Conservation (phyloP, 2,113 vertebrate species). For the Corvus moneduloides region DNA sequence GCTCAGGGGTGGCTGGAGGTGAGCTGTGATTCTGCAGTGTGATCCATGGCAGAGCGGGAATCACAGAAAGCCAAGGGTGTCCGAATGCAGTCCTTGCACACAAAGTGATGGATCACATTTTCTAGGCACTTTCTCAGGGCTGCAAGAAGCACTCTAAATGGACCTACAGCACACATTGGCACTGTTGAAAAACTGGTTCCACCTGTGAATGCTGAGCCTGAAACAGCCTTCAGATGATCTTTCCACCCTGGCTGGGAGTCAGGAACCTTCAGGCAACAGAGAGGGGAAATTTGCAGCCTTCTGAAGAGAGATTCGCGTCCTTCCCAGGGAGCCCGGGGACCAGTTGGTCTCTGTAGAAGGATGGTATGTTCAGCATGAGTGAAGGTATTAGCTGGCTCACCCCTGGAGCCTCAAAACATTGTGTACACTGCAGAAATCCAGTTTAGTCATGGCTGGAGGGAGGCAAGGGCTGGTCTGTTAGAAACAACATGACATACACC, state of each 20-base stretch:
- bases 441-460: conserved; percentile 24
- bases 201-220: background rate
- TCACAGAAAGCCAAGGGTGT: background rate
- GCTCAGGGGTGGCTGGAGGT: background rate
- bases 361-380: conserved; percentile 50
- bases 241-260: background rate
- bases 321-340: background rate
- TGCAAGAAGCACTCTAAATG: background rate
- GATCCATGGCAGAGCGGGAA: background rate
- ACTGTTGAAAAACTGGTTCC: background rate
- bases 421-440: background rate
- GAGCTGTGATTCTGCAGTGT: background rate
- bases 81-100: background rate
- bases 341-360: background rate
- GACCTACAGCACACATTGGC: background rate
- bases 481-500: background rate
- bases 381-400: conserved; percentile 27
- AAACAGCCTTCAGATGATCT: background rate
- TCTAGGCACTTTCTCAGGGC: background rate
- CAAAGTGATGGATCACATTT: background rate
- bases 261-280: background rate
- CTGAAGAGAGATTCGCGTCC: background rate
- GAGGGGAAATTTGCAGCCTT: background rate
- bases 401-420: conserved; percentile 29
- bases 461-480: background rate